Evolutionary conservation across 2,888 invertebrate species (phyloP), one percentile per base, ranked within the genome.

Genomic region (Actias luna): DNA sequence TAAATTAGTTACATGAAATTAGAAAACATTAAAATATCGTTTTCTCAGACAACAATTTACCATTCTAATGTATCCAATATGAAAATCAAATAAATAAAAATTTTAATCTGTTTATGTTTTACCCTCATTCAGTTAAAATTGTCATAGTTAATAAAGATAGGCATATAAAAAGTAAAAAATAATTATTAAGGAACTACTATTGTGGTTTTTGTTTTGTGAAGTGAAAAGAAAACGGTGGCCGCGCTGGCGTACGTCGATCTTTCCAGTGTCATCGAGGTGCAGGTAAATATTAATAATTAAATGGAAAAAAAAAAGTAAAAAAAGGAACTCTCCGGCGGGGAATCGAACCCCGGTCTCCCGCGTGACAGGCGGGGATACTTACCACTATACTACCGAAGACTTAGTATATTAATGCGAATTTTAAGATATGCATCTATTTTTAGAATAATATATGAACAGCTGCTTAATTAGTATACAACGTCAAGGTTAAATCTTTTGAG

Each of bases 201-300:
- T 65, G 59, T 46, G 4, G 61, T 66, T 36, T 16, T 67, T 71
- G 71, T 75, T 76, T 73, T 71, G 80, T 80, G 73, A 77, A 78
- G 81, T 85, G 87, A 76, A 67, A 69, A 65, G 68, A 79, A 93
- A 92, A 93, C 89, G 83, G 92, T 94, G 94, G 95, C n/a, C n/a
- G n/a, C 95, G 89, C 93, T 95, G 93, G 95, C 95, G 80, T 95
- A 95, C 94, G 95, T 95, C 87, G 95, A 95, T 83, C 94, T 95
- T 92, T 94, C 95, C 79, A 95, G 95, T 79, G 95, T 95, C 86
- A 95, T 95, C 85, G 95, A 95, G 93, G 94, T 95, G 85, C 95
- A 95, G 95, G 95, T 95, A 93, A 90, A 66, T 27, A 63, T 12
- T 29, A 39, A 36, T 22, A 60, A 33, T 50, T 5, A 33, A 25